phyloP scores from a whole-genome alignment of 2,797 vertebrate species.

The Chelonia mydas region DNA sequence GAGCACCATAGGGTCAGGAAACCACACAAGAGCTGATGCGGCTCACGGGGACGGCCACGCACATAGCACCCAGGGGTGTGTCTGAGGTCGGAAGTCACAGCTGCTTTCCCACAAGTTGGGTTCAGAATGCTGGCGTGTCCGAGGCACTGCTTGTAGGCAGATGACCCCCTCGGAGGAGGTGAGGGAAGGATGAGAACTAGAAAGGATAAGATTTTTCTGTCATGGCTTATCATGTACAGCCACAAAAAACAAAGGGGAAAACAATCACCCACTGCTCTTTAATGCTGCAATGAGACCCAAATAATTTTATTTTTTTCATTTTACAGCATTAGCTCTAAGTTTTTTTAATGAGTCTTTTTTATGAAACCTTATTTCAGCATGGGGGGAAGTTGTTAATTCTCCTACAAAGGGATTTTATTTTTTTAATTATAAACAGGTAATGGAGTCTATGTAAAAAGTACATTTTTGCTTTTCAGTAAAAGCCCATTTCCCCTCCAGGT shows the following conservation, averaged over 20 bases:
- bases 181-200: neutral
- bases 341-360: conserved; percentile 71
- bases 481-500: conserved; percentile 43
- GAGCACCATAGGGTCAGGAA: neutral
- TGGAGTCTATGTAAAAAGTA: conserved; percentile 67
- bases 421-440: conserved; percentile 81
- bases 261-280: neutral
- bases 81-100: neutral
- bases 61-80: accelerated
- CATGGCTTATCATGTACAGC: neutral
- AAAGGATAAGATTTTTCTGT: neutral
- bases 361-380: conserved; percentile 64
- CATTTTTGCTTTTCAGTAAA: conserved; percentile 70
- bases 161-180: neutral
- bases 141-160: neutral
- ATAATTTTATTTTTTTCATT: conserved; percentile 62
- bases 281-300: conserved; percentile 26
- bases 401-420: conserved; percentile 69
- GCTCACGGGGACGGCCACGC: accelerated
- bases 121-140: neutral
- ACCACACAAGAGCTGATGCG: accelerated
- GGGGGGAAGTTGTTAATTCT: conserved; percentile 67
- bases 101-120: accelerated
- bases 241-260: neutral
- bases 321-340: conserved; percentile 57